Evolutionary conservation across 2,888 invertebrate genomes (phyloP), one percentile per base, ranked within the genome.

Genomic region (Cryptus armator): DNA sequence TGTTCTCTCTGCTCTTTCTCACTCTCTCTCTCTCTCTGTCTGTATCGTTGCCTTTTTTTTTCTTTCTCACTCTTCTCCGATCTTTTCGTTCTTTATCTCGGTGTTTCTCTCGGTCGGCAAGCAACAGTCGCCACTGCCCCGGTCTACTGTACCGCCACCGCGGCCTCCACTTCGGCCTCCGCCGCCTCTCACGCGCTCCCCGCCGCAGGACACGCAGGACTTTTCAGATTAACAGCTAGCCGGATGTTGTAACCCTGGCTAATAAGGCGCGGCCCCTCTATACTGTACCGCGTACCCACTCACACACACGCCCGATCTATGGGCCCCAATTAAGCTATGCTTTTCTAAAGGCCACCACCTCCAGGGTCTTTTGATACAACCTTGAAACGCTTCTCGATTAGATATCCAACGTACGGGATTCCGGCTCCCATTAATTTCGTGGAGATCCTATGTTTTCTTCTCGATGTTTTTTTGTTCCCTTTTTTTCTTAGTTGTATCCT

Each of bases 151-250:
- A 70, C 81, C 83, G 78, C 86, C 84, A 81, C 75, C 84, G 88
- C 88, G 88, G 89, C 80, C 78, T 77, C 83, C 77, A 66, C 77
- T 81, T 75, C 75, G 78, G 81, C 81, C 86, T 84, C 85, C 83
- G 68, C 81, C 67, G 86, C 64, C 83, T 86, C 77, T 85, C 67
- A 80, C 80, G 75, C 72, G 83, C 71, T 76, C 80, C 80, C 64
- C 46, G 93, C 93, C 92, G 90, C 91, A 92, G 92, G 93, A 93
- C 92, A 92, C 87, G 87, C 90, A 92, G 91, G 91, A 92, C 91
- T 93, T 93, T 92, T 92, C 91, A 91, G 92, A 92, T 92, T 92
- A 93, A 92, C 92, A 91, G 91, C 92, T 91, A 89, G 90, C 91
- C 91, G 91, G 91, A 91, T 92, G 90, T 91, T 91, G 90, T 87